Percentiles rank a stretch among this genome's conserved stretches.
Evolutionary conservation across 2,113 vertebrate species (phyloP).

Genomic region (Phalacrocorax aristotelis): DNA sequence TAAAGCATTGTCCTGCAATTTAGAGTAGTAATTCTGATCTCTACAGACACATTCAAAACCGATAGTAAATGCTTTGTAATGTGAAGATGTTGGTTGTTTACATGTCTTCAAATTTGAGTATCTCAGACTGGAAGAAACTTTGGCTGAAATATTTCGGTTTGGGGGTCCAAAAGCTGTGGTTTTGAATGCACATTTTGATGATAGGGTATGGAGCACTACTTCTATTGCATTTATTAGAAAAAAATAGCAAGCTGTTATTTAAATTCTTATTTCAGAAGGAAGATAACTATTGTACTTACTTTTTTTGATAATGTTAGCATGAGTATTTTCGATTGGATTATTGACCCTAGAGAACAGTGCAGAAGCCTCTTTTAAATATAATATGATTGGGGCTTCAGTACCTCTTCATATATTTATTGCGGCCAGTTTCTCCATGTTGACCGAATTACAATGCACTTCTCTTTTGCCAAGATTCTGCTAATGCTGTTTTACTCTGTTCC

Average conservation of each 20-base stretch:
- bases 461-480: slow-evolving; percentile 31
- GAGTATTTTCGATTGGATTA: neutral
- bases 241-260: neutral
- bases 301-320: neutral
- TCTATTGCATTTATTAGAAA: neutral
- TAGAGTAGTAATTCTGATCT: neutral
- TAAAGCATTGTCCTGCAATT: neutral
- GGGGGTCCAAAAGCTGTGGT: neutral
- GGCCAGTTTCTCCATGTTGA: neutral
- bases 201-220: neutral
- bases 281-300: neutral
- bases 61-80: neutral
- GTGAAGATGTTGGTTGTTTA: neutral
- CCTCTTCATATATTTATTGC: neutral
- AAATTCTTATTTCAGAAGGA: neutral
- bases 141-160: neutral
- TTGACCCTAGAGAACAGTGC: neutral
- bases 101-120: neutral
- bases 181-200: neutral
- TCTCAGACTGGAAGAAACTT: neutral
- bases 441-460: neutral
- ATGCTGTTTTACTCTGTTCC: neutral
- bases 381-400: neutral
- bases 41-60: neutral
- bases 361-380: neutral